Evolutionary conservation across 2,888 invertebrate genomes (phyloP).

Genomic region (Drosophila mimetica): DNA sequence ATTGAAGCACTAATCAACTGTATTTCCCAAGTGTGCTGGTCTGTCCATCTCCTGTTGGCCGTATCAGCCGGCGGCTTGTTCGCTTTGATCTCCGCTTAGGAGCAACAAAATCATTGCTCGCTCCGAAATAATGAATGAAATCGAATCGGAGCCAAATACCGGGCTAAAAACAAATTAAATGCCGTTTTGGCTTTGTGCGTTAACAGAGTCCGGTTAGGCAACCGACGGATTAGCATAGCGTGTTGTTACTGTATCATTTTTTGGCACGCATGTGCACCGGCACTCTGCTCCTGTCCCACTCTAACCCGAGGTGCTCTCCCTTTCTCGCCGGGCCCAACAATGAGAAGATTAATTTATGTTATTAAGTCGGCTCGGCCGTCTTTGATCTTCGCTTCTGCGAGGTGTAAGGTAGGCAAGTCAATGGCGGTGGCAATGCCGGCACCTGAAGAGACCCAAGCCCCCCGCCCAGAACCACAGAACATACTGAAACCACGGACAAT

Average conservation of each 20-base stretch:
- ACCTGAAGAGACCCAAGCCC: conserved; percentile 58
- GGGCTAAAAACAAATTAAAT: conserved; percentile 80
- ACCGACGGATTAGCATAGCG: conserved; percentile 64
- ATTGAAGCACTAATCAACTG: too few relatives aligned
- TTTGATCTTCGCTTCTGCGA: conserved; percentile 80
- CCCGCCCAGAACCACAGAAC: conserved; percentile 19
- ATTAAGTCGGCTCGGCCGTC: conserved; percentile 81
- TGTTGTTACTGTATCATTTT: conserved; percentile 52
- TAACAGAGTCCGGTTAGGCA: conserved; percentile 75
- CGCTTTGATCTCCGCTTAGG: conserved; percentile 73
- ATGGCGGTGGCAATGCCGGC: conserved; percentile 82
- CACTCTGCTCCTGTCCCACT: conserved; percentile 3
- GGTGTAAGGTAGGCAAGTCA: conserved; percentile 84
- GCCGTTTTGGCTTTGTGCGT: conserved; percentile 67
- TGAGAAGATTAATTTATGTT: conserved; percentile 83
- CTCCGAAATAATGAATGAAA: conserved; percentile 73
- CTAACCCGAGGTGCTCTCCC: conserved; percentile 4
- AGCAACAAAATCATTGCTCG: conserved; percentile 44
- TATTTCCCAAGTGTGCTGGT: conserved; percentile 3
- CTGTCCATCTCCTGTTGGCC: conserved; percentile 18
- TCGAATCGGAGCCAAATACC: conserved; percentile 67
- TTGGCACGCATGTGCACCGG: conserved; percentile 68
- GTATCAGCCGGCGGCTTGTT: conserved; percentile 59
- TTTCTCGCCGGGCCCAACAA: conserved; percentile 62
- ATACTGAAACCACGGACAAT: conserved; percentile 41